Evolutionary conservation across 2,888 invertebrate species (phyloP).

Genomic region (Nomada fucata): DNA sequence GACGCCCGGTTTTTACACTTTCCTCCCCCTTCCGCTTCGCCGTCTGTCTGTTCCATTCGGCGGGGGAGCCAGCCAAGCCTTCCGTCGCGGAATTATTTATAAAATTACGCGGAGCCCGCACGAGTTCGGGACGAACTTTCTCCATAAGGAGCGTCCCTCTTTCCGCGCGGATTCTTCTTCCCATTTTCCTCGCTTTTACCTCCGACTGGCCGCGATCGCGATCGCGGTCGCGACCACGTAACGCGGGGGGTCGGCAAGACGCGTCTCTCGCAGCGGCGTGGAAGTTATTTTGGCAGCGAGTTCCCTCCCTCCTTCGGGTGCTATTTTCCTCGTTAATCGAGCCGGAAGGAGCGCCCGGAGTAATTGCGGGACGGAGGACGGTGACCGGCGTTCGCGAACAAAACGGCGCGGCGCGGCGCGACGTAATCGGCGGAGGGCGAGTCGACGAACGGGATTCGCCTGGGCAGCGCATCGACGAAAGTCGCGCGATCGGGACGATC

Average conservation of each 20-base stretch:
- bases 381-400: slow-evolving; percentile 64
- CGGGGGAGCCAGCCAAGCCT: slow-evolving; percentile 18
- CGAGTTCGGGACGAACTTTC: slow-evolving; percentile 58
- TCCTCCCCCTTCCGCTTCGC: slow-evolving; percentile 2
- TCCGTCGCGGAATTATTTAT: slow-evolving; percentile 67
- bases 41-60: background rate
- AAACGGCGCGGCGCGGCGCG: slow-evolving; percentile 50
- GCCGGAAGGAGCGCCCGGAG: slow-evolving; percentile 53
- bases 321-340: slow-evolving; percentile 64
- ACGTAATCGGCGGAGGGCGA: slow-evolving; percentile 35
- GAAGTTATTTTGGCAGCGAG: slow-evolving; percentile 54
- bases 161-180: slow-evolving; percentile 2
- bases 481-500: background rate
- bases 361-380: slow-evolving; percentile 56
- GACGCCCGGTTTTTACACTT: slow-evolving; percentile 21
- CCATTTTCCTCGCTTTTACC: background rate
- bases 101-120: slow-evolving; percentile 63
- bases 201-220: background rate
- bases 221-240: background rate
- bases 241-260: background rate
- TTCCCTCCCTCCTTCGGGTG: slow-evolving; percentile 37
- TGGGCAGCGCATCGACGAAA: slow-evolving; percentile 24
- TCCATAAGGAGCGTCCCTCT: slow-evolving; percentile 59
- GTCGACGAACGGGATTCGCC: slow-evolving; percentile 38
- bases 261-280: slow-evolving; percentile 37